These are phyloP conservation scores for Eurytoma californica DNA, from an alignment of 2,888 invertebrate genomes.

Conservation along the genomic window DNA sequence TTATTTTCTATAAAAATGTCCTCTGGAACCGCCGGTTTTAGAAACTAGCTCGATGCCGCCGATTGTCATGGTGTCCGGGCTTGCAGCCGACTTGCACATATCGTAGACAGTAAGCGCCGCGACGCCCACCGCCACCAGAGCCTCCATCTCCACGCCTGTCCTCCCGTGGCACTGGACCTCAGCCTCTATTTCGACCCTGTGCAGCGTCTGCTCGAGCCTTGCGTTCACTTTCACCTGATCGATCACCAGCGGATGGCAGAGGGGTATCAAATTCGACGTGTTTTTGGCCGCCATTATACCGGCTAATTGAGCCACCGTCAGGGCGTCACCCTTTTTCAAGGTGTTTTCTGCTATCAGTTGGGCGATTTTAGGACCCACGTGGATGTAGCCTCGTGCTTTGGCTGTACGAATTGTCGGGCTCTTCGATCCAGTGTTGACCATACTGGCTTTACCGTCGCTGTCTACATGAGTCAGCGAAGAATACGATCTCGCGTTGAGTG, in stretches of 20 bases:
- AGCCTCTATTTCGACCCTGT: slow-evolving; percentile 79
- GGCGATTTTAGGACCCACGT: slow-evolving; percentile 81
- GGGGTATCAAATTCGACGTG: slow-evolving; percentile 92
- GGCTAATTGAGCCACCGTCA: slow-evolving; percentile 90
- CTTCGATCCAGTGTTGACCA: slow-evolving; percentile 95
- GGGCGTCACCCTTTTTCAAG: slow-evolving; percentile 93
- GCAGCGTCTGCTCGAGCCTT: slow-evolving; percentile 74
- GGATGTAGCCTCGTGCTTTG: slow-evolving; percentile 83
- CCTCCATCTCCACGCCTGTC: slow-evolving; percentile 99
- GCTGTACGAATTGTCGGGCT: slow-evolving; percentile 82
- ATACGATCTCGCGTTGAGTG: slow-evolving; percentile 56
- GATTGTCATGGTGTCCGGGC: slow-evolving; percentile 82
- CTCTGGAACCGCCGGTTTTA: slow-evolving; percentile 86
- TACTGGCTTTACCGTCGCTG: slow-evolving; percentile 84
- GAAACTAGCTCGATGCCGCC: slow-evolving; percentile 83
- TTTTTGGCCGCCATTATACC: slow-evolving; percentile 95
- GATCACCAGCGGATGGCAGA: slow-evolving; percentile 92
- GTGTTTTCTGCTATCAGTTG: slow-evolving; percentile 83
- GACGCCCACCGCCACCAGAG: slow-evolving; percentile 90
- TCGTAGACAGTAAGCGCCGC: slow-evolving; percentile 97
- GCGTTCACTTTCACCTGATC: slow-evolving; percentile 81
- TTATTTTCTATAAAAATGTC: slow-evolving; percentile 68
- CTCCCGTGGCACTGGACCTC: slow-evolving; percentile 81
- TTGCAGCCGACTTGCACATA: slow-evolving; percentile 96
- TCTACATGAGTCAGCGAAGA: slow-evolving; percentile 85